Evolutionary conservation across 2,888 invertebrate species (phyloP), one percentile per base, ranked within the genome.

Genomic region (Carabus problematicus): DNA sequence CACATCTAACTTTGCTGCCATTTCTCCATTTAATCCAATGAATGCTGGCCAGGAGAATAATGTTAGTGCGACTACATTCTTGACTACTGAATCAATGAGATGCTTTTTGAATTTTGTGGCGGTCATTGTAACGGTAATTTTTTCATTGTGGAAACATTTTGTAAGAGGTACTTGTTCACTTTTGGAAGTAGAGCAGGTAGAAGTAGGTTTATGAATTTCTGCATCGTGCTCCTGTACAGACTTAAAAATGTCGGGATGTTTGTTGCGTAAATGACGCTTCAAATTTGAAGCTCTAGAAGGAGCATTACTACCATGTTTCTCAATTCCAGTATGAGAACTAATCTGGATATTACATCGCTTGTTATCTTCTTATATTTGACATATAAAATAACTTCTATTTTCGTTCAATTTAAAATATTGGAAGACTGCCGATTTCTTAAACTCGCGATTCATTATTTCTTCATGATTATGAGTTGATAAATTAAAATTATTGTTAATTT

Each of bases 211-310:
- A 14, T 52, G 7, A 8, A 11, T 52, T 12, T 52, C 52, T 52
- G 8, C 12, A 12, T 52, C 14, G 14, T 11, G 52, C 52, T 52
- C 9, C 9, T 52, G 52, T 52, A 52, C 52, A 52, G 52, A 52
- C 12, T 52, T 52, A 14, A 52, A 52, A 52, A 52, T 52, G 12
- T 52, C 12, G 12, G 12, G 52, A 52, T 52, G 52, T 12, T 52
- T 52, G 52, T 12, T 52, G 8, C 12, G 52, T 52, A 52, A 52
- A 14, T 52, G n/a, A 14, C 52, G 52, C 14, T 52, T 52, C 52
- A 52, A 52, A 52, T 52, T 52, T 52, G 52, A 52, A 11, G 52
- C 14, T 52, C 52, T 52, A 52, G n/a, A 9, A 52, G 52, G 52
- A 52, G 52, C 52, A 52, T 52, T 52, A 12, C 9, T 11, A 52